phyloP scores from a whole-genome alignment of 2,888 invertebrate genomes.

The Agrilus cyanescens region DNA sequence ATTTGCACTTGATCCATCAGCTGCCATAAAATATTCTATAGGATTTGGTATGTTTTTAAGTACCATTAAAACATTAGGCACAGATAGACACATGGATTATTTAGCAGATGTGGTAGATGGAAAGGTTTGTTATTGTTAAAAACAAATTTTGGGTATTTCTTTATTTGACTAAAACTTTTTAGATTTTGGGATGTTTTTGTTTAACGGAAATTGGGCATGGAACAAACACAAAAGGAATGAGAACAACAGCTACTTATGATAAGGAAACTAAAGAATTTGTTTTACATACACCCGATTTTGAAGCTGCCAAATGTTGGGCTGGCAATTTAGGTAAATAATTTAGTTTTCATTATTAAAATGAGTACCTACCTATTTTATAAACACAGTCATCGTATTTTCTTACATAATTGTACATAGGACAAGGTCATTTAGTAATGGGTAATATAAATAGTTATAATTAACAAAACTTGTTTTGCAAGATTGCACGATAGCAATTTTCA shows the following conservation, averaged over 20 bases:
- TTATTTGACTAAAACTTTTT: neutral
- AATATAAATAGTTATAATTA: too few species aligned
- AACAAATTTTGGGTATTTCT: neutral
- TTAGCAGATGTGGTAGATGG: slow-evolving; percentile 34
- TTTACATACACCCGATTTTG: slow-evolving; percentile 62
- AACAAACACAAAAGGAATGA: slow-evolving; percentile 78
- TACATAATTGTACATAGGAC: too few species aligned
- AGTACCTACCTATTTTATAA: neutral
- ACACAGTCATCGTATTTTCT: neutral
- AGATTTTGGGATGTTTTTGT: slow-evolving; percentile 64
- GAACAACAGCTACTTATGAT: slow-evolving; percentile 74
- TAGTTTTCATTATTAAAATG: too few species aligned
- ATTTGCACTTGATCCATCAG: slow-evolving; percentile 48
- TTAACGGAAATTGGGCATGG: slow-evolving; percentile 87
- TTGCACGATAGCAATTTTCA: too few species aligned
- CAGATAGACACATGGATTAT: slow-evolving; percentile 46
- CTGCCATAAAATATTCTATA: slow-evolving; percentile 53
- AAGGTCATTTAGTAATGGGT: too few species aligned
- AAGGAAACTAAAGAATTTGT: slow-evolving; percentile 58
- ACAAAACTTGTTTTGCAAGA: too few species aligned
- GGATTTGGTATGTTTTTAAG: slow-evolving; percentile 52
- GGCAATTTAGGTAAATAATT: slow-evolving; percentile 50
- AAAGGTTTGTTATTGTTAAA: slow-evolving; percentile 19
- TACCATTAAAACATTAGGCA: slow-evolving; percentile 52
- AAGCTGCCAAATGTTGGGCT: slow-evolving; percentile 77